Conservation (phyloP, 1,140 invertebrate genomes). For the Leptopilina boulardi region DNA sequence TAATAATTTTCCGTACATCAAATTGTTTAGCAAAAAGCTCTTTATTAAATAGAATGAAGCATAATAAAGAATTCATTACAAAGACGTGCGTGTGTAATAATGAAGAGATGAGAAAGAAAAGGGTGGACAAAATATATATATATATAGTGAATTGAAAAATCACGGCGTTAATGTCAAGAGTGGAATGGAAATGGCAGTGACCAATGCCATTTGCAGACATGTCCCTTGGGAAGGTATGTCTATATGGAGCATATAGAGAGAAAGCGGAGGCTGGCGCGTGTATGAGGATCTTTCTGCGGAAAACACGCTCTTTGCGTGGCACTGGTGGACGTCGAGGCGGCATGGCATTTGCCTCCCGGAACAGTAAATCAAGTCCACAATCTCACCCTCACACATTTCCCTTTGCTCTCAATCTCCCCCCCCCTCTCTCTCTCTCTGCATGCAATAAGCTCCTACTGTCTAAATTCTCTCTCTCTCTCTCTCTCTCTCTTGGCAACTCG, state of each 20-base stretch:
- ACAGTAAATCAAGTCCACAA: slow-evolving; percentile 65
- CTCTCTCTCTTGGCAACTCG: slow-evolving; percentile 34
- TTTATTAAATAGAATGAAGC: too few species aligned
- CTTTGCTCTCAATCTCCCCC: slow-evolving; percentile 19
- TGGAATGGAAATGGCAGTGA: background rate
- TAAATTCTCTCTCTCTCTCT: slow-evolving; percentile 22
- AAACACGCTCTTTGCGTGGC: slow-evolving; percentile 67
- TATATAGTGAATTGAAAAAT: background rate
- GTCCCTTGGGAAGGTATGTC: background rate
- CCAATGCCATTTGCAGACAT: background rate
- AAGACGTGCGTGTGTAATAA: too few species aligned
- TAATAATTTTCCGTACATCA: too few species aligned
- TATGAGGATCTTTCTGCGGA: slow-evolving; percentile 19
- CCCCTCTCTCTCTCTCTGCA: slow-evolving; percentile 15
- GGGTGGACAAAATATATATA: too few species aligned
- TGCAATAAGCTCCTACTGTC: background rate
- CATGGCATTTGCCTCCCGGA: slow-evolving; percentile 38
- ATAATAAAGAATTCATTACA: too few species aligned
- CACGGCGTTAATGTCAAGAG: background rate
- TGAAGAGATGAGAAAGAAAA: background rate
- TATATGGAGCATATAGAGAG: slow-evolving; percentile 6
- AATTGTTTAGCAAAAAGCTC: too few species aligned
- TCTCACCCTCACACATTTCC: slow-evolving; percentile 35
- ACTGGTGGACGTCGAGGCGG: slow-evolving; percentile 45
- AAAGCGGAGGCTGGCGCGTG: slow-evolving; percentile 14